Percentiles rank a stretch among this genome's conserved stretches.
Evolutionary conservation across 2,113 vertebrate species (phyloP).

Genomic region (Ramphastos sulfuratus): DNA sequence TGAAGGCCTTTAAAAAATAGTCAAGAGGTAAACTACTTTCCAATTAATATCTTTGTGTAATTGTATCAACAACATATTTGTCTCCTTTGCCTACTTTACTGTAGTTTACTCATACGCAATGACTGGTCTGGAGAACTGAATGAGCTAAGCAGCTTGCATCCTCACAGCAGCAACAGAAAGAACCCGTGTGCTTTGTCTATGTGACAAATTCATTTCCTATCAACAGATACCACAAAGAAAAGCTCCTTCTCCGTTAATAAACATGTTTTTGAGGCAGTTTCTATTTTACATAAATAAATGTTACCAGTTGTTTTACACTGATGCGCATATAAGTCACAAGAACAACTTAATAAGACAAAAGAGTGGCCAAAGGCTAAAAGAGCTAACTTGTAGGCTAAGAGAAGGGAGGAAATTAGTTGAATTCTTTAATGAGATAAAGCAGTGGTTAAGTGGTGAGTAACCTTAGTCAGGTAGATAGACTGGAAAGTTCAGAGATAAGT

Average conservation of each 20-base stretch:
- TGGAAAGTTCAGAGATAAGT: not conserved
- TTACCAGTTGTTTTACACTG: not conserved
- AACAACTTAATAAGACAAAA: not conserved
- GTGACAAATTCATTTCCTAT: not conserved
- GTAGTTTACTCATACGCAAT: not conserved
- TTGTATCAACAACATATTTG: not conserved
- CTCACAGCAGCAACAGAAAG: not conserved
- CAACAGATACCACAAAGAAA: not conserved
- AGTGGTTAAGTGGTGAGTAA: not conserved
- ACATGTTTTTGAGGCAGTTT: not conserved
- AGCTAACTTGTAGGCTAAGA: not conserved
- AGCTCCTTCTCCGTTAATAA: not conserved
- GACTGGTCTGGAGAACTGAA: not conserved
- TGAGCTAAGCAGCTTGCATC: not conserved
- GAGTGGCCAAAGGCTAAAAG: not conserved
- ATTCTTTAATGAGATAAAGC: not conserved
- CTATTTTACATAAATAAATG: not conserved
- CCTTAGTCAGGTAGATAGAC: not conserved
- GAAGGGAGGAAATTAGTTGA: not conserved
- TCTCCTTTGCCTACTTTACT: not conserved
- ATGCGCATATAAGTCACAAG: not conserved
- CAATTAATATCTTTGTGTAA: not conserved
- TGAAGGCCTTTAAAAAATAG: not conserved
- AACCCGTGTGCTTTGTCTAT: not conserved
- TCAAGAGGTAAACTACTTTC: not conserved